Evolutionary conservation across 1,140 invertebrate species (phyloP), one percentile per base, ranked within the genome.

Genomic region (Zaprionus vittiger): DNA sequence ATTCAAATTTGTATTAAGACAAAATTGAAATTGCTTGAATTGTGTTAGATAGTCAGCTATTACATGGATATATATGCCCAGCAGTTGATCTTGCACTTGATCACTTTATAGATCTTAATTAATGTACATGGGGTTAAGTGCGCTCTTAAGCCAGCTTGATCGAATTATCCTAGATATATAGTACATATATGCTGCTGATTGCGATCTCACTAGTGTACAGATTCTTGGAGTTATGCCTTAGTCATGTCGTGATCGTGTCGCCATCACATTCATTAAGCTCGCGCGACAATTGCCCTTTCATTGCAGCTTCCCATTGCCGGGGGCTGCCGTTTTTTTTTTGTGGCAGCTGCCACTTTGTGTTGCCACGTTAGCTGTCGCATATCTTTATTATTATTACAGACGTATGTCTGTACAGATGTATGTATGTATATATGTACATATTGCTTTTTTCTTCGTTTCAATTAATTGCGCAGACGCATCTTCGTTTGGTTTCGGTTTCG

Each of bases 401-500:
- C 7, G 28, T 34, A 5, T 34, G 12, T 52, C 17, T 47, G 6
- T 31, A 22, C 20, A 49, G 47, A 49, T 2, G 28, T 31, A 5
- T 34, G 12, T 52, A 7, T 24, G 34, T 52, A 20, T 62, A 0
- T 31, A 38, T n/a, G n/a, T n/a, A n/a, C n/a, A n/a, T 26, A 28
- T 38, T 62, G 12, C 54, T 20, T 47, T 41, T 41, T 64, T 47
- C 52, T 57, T 66, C 64, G 54, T 66, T 79, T 79, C 55, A 75
- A 76, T 79, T 79, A 76, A 79, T 75, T 76, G 68, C 73, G 73
- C 73, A 76, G 73, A 71, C 77, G 73, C 77, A 75, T 71, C 67
- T 79, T 76, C 38, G 72, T 78, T 78, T 57, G 63, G 62, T 61
- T 65, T 65, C 64, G 41, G 41, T 54, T 31, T 52, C 52, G 24